Conservation (phyloP, 2,797 vertebrate species). For the Pangasius mekongensis region DNA sequence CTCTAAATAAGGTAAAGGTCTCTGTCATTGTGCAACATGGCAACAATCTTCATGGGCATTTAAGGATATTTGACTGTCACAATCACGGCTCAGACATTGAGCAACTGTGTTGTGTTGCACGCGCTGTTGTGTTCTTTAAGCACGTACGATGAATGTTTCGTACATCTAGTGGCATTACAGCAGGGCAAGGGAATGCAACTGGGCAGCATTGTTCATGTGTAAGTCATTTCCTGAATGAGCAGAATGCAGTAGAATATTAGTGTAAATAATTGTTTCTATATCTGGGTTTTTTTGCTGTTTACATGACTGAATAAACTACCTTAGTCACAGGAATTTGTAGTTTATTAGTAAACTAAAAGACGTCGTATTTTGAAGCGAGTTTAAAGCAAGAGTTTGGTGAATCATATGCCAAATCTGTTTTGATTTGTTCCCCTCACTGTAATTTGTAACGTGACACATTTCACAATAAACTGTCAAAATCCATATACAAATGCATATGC, state of each 20-base stretch:
- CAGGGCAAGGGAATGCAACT: conserved; percentile 67
- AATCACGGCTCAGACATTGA: conserved; percentile 4
- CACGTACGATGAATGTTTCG: conserved; percentile 16
- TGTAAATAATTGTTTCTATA: background rate
- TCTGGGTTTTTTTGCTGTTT: background rate
- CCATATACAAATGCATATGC: background rate
- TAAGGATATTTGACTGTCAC: conserved; percentile 5
- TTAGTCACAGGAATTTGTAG: background rate
- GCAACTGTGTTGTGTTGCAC: conserved; percentile 47
- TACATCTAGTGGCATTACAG: background rate
- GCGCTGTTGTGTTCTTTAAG: conserved; percentile 50
- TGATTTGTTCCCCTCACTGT: background rate
- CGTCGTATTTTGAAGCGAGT: background rate
- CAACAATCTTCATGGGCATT: background rate
- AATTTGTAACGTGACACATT: background rate
- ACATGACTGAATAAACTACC: conserved; percentile 25
- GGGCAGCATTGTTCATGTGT: conserved; percentile 55
- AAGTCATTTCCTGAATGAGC: conserved; percentile 47
- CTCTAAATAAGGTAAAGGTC: background rate
- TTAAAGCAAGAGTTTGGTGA: background rate
- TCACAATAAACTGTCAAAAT: background rate
- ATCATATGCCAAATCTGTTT: background rate
- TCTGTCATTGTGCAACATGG: conserved; percentile 3
- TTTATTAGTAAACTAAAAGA: background rate
- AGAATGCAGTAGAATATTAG: background rate